These are phyloP conservation scores for Ciconia maguari DNA, from an alignment of 2,113 vertebrate species.

Conservation along the genomic window DNA sequence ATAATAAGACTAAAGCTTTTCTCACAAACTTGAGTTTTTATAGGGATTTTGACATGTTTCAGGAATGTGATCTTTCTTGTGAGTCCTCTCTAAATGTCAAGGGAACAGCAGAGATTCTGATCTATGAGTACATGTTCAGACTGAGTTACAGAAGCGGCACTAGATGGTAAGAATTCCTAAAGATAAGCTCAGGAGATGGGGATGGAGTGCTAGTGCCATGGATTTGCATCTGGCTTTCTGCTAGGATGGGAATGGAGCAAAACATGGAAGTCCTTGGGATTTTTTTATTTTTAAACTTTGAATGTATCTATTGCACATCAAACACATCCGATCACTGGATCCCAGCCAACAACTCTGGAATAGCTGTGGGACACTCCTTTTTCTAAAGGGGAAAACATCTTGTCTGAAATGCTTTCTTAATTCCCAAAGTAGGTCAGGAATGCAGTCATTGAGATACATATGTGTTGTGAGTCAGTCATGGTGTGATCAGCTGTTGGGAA, in stretches of 20 bases:
- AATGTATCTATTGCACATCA: neutral
- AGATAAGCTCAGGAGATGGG: neutral
- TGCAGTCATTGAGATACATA: neutral
- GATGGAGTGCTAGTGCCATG: neutral
- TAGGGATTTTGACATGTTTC: neutral
- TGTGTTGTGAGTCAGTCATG: neutral
- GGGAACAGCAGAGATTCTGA: neutral
- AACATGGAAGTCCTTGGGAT: neutral
- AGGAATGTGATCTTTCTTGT: neutral
- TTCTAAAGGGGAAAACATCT: neutral
- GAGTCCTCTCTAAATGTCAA: neutral
- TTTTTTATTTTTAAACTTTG: neutral
- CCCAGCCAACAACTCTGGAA: neutral
- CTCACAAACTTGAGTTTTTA: neutral
- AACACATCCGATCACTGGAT: neutral
- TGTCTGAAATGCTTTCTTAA: neutral
- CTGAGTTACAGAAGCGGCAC: neutral
- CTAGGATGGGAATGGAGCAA: neutral
- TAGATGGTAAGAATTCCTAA: neutral
- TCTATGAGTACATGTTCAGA: neutral
- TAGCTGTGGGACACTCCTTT: neutral
- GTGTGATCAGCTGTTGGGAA: neutral
- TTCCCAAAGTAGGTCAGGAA: constrained; percentile 53
- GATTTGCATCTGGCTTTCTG: neutral
- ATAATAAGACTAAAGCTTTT: neutral